Evolutionary conservation across 92 coral and sea anemone species (phyloP), one percentile per base, ranked within the genome.

Genomic region (Epizoanthus stellaris): DNA sequence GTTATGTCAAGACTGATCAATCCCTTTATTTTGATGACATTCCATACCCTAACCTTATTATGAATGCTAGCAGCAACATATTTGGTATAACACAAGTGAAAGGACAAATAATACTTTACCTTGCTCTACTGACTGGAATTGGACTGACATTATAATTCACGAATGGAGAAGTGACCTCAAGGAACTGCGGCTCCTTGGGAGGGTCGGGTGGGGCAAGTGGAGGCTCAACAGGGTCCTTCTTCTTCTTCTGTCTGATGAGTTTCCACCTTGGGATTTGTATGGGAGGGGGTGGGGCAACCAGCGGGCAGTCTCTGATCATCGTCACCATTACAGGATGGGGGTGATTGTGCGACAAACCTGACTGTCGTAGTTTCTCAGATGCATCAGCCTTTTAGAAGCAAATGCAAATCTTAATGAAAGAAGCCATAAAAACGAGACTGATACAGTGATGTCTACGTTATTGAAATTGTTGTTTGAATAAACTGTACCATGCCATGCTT

Each of bases 231-330:
- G 95, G 98, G 77, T 94, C 95, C 63, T 86, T 84, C 82, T 92
- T 93, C 82, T 96, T 96, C 95, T 96, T 96, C 82, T 96, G 99
- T 73, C 99, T 90, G 84, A 96, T 96, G 25, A 96, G 93, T 77
- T 91, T 94, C 99, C 99, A 96, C 38, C 99, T 91, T 6, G 99
- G 99, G 73, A 96, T 94, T 84, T 92, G 95, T 20, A 96, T 82
- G 47, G 99, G 99, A 10, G 99, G 99, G 9, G 99, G 98, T 40
- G 99, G 99, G 45, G 98, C 98, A 0, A 96, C 99, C 40, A 96
- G 90, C 40, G 98, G 99, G 34, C 95, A 92, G 87, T 96, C 97
- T 14, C 99, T 88, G n/a, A 91, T 82, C 64, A 89, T 80, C 10
- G 98, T 94, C 38, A 96, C 91, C 91, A 96, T 88, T 34, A 92